phyloP scores from a whole-genome alignment of 2,797 vertebrate genomes.

The Centroberyx gerrardi region DNA sequence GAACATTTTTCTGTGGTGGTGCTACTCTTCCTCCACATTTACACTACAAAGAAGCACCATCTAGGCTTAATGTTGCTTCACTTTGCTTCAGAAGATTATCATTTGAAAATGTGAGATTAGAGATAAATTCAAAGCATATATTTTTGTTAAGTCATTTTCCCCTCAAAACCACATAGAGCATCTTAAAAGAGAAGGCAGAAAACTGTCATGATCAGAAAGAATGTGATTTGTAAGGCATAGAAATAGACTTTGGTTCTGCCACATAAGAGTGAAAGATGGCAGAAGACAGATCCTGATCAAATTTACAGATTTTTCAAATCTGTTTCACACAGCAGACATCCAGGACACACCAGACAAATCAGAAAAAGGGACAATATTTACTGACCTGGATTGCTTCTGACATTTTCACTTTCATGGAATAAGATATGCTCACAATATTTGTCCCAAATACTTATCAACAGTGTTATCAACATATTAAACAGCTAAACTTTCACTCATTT shows the following conservation, averaged over 20 bases:
- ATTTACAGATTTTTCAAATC: neutral
- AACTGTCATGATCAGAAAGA: constrained; percentile 6
- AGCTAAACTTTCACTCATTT: neutral
- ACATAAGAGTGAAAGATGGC: constrained; percentile 29
- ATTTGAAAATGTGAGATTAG: constrained; percentile 16
- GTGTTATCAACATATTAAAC: neutral
- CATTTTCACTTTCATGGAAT: neutral
- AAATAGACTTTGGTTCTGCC: constrained; percentile 4
- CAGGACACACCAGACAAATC: neutral
- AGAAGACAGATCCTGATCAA: neutral
- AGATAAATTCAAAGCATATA: neutral
- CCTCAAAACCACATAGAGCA: constrained; percentile 7
- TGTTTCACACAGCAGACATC: constrained; percentile 23
- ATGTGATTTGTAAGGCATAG: constrained; percentile 1
- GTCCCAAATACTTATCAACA: constrained; percentile 23
- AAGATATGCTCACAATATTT: constrained; percentile 20
- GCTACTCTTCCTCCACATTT: constrained; percentile 7
- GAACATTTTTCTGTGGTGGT: constrained; percentile 1
- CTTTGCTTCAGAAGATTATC: constrained; percentile 12
- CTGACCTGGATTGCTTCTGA: neutral
- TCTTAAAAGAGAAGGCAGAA: constrained; percentile 3
- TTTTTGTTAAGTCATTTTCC: constrained; percentile 7
- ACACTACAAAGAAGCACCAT: constrained; percentile 27
- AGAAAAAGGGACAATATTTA: constrained; percentile 4
- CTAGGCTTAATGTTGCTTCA: constrained; percentile 13